phyloP scores from a whole-genome alignment of 2,113 vertebrate species.

The Eubucco bourcierii region DNA sequence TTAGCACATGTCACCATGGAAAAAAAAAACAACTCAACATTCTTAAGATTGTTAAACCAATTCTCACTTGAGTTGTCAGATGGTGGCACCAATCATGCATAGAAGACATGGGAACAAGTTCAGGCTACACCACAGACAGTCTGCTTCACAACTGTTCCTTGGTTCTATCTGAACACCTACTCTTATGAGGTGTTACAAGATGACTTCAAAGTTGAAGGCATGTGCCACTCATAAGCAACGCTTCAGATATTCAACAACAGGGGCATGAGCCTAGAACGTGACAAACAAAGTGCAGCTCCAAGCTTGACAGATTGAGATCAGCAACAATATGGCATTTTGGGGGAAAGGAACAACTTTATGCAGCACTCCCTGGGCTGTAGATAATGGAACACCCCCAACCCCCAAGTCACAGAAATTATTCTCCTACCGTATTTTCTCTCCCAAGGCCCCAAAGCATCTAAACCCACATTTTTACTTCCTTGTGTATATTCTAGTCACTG shows the following conservation, averaged over 20 bases:
- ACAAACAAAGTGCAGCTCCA: background rate
- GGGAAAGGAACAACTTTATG: background rate
- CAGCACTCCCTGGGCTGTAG: background rate
- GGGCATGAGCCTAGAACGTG: background rate
- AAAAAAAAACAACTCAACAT: background rate
- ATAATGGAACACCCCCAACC: background rate
- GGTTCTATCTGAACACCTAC: slow-evolving; percentile 15
- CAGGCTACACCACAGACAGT: slow-evolving; percentile 7
- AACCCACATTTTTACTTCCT: background rate
- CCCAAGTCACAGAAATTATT: background rate
- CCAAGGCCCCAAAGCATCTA: background rate
- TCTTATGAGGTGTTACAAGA: slow-evolving; percentile 23
- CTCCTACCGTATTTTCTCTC: background rate
- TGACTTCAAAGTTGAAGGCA: slow-evolving; percentile 25
- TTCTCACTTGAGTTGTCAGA: slow-evolving; percentile 56
- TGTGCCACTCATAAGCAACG: background rate
- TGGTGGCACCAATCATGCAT: slow-evolving; percentile 39
- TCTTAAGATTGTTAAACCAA: slow-evolving; percentile 19
- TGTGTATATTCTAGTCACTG: background rate
- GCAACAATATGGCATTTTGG: background rate
- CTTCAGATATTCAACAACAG: slow-evolving; percentile 2
- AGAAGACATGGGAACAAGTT: slow-evolving; percentile 31
- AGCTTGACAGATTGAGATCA: background rate
- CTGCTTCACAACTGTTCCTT: slow-evolving; percentile 5
- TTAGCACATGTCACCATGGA: slow-evolving; percentile 9